Percentiles rank a stretch among this genome's conserved stretches.
phyloP scores from a whole-genome alignment of 1,140 invertebrate species.

The Cotesia chilonis region DNA sequence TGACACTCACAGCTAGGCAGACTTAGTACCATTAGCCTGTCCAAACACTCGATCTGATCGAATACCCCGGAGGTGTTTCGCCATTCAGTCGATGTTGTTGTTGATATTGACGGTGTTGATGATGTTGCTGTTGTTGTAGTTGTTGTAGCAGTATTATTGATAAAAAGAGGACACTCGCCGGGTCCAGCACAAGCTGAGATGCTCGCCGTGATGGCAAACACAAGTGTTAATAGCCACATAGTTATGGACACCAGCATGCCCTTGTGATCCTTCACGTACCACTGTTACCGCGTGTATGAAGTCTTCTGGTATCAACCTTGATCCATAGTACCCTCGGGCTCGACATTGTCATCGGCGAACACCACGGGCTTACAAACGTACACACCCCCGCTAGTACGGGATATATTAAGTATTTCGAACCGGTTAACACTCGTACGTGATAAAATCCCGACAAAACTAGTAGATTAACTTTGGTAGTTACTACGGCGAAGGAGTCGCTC shows the following conservation, averaged over 20 bases:
- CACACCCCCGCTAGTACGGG: neutral
- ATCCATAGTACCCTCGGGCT: neutral
- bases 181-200: conserved; percentile 29
- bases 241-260: conserved; percentile 25
- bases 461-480: conserved; percentile 5
- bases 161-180: conserved; percentile 9
- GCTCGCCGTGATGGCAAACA: conserved; percentile 32
- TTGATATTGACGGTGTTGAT: no score
- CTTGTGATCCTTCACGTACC: conserved; percentile 32
- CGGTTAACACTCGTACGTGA: neutral
- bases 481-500: conserved; percentile 24
- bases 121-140: no score
- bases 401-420: neutral
- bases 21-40: conserved; percentile 21
- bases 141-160: no score
- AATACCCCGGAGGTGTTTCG: conserved; percentile 9
- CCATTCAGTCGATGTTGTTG: conserved; percentile 9
- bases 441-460: no score
- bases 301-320: conserved; percentile 3
- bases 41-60: conserved; percentile 27
- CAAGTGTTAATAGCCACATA: conserved; percentile 36
- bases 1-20: conserved; percentile 27
- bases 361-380: neutral
- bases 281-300: conserved; percentile 3
- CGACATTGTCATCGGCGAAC: conserved; percentile 17